These are phyloP conservation scores for Tinamus guttatus DNA, from an alignment of 2,113 vertebrate genomes.

Conservation along the genomic window DNA sequence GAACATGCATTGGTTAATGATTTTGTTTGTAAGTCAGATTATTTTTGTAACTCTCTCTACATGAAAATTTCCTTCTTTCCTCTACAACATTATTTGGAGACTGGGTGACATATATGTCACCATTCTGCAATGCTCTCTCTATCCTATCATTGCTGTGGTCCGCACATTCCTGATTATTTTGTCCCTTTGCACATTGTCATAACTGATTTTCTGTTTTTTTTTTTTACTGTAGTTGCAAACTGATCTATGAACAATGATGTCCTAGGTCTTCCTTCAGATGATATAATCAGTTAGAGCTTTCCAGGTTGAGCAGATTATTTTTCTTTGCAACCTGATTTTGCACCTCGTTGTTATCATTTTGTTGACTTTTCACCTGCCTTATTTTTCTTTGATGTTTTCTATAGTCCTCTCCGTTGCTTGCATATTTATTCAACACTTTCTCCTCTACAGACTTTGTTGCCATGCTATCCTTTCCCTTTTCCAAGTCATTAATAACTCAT, in stretches of 20 bases:
- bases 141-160: not conserved
- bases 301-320: not conserved
- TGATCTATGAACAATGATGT: not conserved
- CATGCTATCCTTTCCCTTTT: constrained; percentile 19
- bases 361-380: not conserved
- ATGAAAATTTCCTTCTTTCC: not conserved
- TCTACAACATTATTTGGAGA: not conserved
- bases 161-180: no score
- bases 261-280: not conserved
- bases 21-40: not conserved
- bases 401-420: not conserved
- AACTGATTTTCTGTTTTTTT: not conserved
- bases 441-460: not conserved
- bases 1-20: rapidly evolving
- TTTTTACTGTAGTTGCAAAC: not conserved
- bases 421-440: not conserved
- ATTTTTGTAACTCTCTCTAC: not conserved
- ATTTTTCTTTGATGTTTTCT: not conserved
- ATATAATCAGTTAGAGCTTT: not conserved
- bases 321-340: not conserved
- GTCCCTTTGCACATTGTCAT: rapidly evolving
- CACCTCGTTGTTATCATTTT: not conserved
- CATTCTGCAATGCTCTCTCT: rapidly evolving
- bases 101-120: not conserved
- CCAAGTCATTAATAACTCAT: constrained; percentile 38